A percentile compares a stretch with the other conserved stretches of the same genome.
Evolutionary conservation across 2,113 vertebrate genomes (phyloP).

Genomic region (Pao palembangensis): DNA sequence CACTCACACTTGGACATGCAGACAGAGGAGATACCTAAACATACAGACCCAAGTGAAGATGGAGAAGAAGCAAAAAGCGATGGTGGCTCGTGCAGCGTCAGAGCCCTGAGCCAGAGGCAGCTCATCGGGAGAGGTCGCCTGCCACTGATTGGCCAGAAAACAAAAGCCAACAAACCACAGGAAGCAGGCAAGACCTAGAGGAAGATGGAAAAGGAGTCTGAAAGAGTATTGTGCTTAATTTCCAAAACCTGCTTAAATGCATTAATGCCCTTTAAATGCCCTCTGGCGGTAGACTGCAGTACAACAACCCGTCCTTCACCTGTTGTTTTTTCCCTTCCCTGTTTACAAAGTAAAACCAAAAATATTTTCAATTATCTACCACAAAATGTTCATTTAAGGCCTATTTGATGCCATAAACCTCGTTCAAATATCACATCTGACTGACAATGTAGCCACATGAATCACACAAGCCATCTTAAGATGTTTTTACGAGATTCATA

Average conservation of each 20-base stretch:
- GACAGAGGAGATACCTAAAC: background rate
- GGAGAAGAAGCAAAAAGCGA: constrained; percentile 86
- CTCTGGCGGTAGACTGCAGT: too few species aligned
- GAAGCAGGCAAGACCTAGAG: constrained; percentile 65
- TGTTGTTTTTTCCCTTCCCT: too few species aligned
- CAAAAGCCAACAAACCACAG: constrained; percentile 79
- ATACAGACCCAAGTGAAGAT: constrained; percentile 86
- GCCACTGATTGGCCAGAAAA: constrained; percentile 79
- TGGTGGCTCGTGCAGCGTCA: constrained; percentile 84
- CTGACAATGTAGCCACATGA: too few species aligned
- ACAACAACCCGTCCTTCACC: too few species aligned
- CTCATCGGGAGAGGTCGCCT: constrained; percentile 67
- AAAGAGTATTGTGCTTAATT: background rate
- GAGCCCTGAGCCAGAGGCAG: constrained; percentile 79
- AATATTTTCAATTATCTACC: too few species aligned
- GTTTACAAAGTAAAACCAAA: too few species aligned
- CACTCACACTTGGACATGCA: constrained; percentile 2
- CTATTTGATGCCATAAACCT: too few species aligned
- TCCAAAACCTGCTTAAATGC: too few species aligned
- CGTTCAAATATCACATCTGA: too few species aligned
- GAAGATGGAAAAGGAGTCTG: constrained; percentile 3
- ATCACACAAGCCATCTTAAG: too few species aligned
- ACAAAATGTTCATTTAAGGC: too few species aligned
- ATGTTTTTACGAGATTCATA: background rate
- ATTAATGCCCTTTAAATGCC: background rate